Conservation (phyloP, 2,888 invertebrate genomes). For the Epirrhoe tristata region DNA sequence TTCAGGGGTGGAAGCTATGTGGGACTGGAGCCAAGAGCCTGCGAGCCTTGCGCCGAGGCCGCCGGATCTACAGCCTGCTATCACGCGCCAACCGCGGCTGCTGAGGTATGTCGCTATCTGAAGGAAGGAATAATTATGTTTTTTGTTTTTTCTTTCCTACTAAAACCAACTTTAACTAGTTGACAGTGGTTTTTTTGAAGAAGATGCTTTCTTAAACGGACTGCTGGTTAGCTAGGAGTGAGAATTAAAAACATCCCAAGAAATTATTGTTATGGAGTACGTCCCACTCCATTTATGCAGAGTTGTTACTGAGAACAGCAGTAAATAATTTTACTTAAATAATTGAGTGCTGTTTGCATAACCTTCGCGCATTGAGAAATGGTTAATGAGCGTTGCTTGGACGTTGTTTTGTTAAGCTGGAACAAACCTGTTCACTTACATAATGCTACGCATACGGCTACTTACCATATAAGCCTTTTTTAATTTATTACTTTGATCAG, state of each 20-base stretch:
- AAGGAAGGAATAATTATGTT: too few species aligned
- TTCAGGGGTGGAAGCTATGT: slow-evolving; percentile 79
- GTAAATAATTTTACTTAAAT: slow-evolving; percentile 33
- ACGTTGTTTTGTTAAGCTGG: slow-evolving; percentile 42
- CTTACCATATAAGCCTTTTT: slow-evolving; percentile 5
- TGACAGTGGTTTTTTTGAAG: too few species aligned
- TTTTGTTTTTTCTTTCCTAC: too few species aligned
- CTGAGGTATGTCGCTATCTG: slow-evolving; percentile 90
- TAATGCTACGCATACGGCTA: slow-evolving; percentile 15
- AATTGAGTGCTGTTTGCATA: slow-evolving; percentile 44
- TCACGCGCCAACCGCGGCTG: slow-evolving; percentile 90
- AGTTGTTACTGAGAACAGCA: slow-evolving; percentile 33
- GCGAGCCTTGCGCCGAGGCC: slow-evolving; percentile 87
- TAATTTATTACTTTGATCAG: neutral
- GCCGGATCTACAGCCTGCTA: slow-evolving; percentile 89
- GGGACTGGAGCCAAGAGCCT: slow-evolving; percentile 84
- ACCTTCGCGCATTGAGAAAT: slow-evolving; percentile 43
- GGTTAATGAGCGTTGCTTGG: slow-evolving; percentile 39
- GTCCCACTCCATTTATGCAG: neutral
- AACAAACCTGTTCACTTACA: slow-evolving; percentile 36
- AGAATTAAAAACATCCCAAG: too few species aligned
- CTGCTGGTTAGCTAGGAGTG: too few species aligned
- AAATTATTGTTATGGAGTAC: too few species aligned
- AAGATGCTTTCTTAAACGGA: too few species aligned
- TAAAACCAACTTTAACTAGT: too few species aligned